A percentile compares a stretch with the other conserved stretches of the same genome.
phyloP scores from a whole-genome alignment of 2,888 invertebrate species.

The Diarsia rubi region DNA sequence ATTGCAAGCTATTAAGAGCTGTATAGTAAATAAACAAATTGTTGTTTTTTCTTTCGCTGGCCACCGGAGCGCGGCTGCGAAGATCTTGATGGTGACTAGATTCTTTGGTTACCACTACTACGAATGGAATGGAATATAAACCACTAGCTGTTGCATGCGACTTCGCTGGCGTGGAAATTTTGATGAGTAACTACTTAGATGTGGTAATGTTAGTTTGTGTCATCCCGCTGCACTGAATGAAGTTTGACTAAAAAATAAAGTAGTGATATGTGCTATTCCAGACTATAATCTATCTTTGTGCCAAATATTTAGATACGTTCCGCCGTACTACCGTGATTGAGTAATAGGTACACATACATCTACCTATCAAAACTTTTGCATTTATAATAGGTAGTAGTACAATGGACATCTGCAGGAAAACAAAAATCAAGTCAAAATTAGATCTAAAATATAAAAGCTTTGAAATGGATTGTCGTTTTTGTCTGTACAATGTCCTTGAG shows the following conservation, averaged over 20 bases:
- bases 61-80: conserved; percentile 70
- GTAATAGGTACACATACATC: too few relatives aligned
- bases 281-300: not conserved
- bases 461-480: not conserved
- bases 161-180: not conserved
- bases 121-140: conserved; percentile 8
- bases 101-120: conserved; percentile 67
- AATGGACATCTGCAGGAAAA: not conserved
- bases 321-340: too few relatives aligned
- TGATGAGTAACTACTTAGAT: too few relatives aligned
- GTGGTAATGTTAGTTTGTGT: too few relatives aligned
- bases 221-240: too few relatives aligned
- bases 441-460: not conserved
- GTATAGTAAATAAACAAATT: conserved; percentile 62
- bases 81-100: conserved; percentile 69
- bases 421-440: not conserved
- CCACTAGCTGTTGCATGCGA: too few relatives aligned
- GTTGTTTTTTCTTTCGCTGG: conserved; percentile 49
- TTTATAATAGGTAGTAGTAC: too few relatives aligned
- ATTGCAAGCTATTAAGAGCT: conserved; percentile 59
- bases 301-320: too few relatives aligned
- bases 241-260: too few relatives aligned
- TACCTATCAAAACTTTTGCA: too few relatives aligned
- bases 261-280: not conserved
- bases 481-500: not conserved